Base-by-base conservation (phyloP, 2,888 invertebrate genomes). In the Chloromyia formosa region DNA sequence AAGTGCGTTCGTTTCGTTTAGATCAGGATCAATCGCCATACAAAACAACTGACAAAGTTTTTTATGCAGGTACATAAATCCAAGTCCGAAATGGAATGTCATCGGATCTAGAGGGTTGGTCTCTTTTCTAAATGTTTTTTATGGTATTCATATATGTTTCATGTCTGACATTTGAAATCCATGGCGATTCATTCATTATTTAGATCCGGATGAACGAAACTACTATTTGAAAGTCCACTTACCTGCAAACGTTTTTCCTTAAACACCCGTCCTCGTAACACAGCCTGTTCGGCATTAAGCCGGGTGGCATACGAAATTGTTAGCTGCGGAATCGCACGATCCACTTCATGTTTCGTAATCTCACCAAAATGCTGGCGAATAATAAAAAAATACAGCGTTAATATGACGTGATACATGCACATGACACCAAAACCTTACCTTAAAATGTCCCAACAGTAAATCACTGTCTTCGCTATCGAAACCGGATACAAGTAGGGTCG, bases 381-480 rank as follows among this genome's bases (percentile, higher is more conserved):
- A 78, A 77, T 71, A 75, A 56, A 62, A 58, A 27, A 16, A 75
- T 14, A 58, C 16, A 40, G 20, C 49, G 4, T 53, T 10, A 16
- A 53, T 53, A 16, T 53, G 53, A 9, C 5, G 12, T 12, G 49
- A 49, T 3, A 1, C 49, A 10, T 12, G 4, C 10, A 12, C 3
- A 49, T 7, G 7, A 23, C 14, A 4, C 0, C 27, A 10, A 71
- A 22, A 75, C 82, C 89, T 89, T 85, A 96, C 96, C 84, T 93
- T 90, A 84, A 97, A 95, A 85, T 96, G 96, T 9, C 89, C 88
- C 75, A 94, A 84, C 53, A 97, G 89, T 49, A 92, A 90, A 35
- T 93, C 92, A 78, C 94, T 89, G 80, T 96, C 96, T 77, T 94
- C 94, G 12, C 89, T 88, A 80, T 93, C 92, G 85, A 96, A 96